Evolutionary conservation across 1,140 invertebrate species (phyloP).

Genomic region (Steinernema khuongi): DNA sequence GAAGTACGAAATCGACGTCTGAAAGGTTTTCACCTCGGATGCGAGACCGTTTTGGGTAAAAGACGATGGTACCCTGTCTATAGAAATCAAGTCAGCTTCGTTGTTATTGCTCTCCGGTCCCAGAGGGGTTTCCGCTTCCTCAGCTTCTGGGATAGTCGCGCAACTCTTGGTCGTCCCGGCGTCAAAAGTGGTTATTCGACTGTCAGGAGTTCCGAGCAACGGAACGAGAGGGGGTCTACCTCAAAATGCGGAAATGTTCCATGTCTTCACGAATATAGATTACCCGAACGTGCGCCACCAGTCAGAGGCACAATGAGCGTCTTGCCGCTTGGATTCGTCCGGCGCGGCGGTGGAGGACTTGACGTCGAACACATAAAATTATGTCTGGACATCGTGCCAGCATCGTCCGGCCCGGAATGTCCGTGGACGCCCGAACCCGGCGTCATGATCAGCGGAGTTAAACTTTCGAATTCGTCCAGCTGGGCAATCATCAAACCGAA

Average conservation of each 20-base stretch:
- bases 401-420: slow-evolving; percentile 28
- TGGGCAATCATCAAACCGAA: slow-evolving; percentile 39
- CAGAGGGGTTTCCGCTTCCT: slow-evolving; percentile 29
- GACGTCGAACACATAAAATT: slow-evolving; percentile 32
- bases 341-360: slow-evolving; percentile 43
- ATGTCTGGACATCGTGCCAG: slow-evolving; percentile 7
- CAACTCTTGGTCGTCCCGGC: slow-evolving; percentile 49
- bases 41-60: background rate
- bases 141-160: slow-evolving; percentile 47
- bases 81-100: slow-evolving; percentile 42
- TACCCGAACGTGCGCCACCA: slow-evolving; percentile 16
- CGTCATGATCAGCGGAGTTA: slow-evolving; percentile 41
- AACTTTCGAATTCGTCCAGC: slow-evolving; percentile 42
- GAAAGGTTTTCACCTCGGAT: slow-evolving; percentile 20
- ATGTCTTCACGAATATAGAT: background rate
- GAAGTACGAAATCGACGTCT: slow-evolving; percentile 40
- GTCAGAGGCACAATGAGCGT: slow-evolving; percentile 42
- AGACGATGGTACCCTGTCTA: slow-evolving; percentile 34
- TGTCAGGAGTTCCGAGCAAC: slow-evolving; percentile 44
- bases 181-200: slow-evolving; percentile 45
- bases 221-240: slow-evolving; percentile 37
- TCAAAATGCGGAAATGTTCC: slow-evolving; percentile 11
- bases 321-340: slow-evolving; percentile 28
- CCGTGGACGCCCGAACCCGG: slow-evolving; percentile 18
- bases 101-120: slow-evolving; percentile 19